Base-by-base conservation (phyloP, 1,140 invertebrate species). In the Doryteuthis pealeii region DNA sequence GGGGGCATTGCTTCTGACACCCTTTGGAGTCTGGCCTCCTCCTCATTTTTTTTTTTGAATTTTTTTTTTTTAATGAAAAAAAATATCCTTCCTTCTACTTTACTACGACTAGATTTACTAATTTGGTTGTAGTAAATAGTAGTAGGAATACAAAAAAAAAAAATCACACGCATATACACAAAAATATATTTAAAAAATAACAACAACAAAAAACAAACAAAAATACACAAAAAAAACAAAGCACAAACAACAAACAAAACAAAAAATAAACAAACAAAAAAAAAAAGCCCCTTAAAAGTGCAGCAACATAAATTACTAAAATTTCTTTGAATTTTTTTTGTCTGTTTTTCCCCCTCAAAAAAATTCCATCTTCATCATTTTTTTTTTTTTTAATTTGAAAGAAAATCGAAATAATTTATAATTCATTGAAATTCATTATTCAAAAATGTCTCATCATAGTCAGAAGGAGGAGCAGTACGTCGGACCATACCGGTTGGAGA, bases 401-500 rank as follows among this genome's bases (percentile, higher is more conserved):
- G 4, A 40, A 40, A 40, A 40, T 10, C 3, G 35, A 10, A 40
- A 40, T 40, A 40, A 40, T 40, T 40, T 40, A 3, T 40, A 40
- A 40, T 40, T 40, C 35, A 40, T 40, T 40, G 35, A 40, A 40
- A 40, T 40, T 40, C 35, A n/a, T 40, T 22, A 66, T 66, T 66
- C 22, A 32, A 79, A 71, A 15, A 81, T 82, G 79, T 81, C 74
- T 62, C 78, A 83, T 72, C 78, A 83, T 74, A 70, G 78, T 18
- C 81, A 85, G 65, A 82, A 82, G 68, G 87, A 88, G 43, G 86
- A 87, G 30, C 95, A 96, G 89, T 98, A 97, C 90, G 97, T 99
- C 77, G 98, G 98, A 68, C 98, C 98, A 45, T 99, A 99, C 89
- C 91, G 97, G 82, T 91, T 99, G 85, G 98, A 99, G 88, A 99